Conservation (phyloP, 2,113 vertebrate genomes). For the Lanius ludovicianus region DNA sequence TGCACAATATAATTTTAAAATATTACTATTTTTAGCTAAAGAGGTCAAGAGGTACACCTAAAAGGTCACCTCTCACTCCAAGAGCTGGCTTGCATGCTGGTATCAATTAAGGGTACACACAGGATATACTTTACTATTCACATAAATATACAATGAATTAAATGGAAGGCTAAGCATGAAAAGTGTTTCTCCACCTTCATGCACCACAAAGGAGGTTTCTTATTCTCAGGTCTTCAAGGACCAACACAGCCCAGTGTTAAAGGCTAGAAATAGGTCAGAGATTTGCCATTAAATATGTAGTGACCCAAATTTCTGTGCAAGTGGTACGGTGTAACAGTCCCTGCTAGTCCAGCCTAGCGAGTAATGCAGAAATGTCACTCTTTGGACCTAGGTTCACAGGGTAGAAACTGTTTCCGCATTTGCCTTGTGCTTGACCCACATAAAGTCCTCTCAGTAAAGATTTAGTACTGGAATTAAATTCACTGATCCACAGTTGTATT, state of each 20-base stretch:
- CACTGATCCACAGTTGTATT: conserved; percentile 18
- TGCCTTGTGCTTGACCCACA: conserved; percentile 41
- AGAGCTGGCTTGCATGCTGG: neutral
- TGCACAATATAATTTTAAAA: neutral
- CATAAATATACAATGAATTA: neutral
- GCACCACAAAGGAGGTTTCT: neutral
- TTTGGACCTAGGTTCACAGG: neutral
- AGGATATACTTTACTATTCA: neutral
- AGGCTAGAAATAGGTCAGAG: conserved; percentile 29
- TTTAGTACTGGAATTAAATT: conserved; percentile 50
- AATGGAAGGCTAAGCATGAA: neutral
- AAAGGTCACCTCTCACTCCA: neutral
- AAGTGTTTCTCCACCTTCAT: neutral
- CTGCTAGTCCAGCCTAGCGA: neutral
- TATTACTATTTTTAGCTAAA: neutral
- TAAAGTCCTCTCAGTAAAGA: conserved; percentile 35
- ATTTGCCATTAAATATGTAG: neutral
- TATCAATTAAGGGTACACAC: neutral
- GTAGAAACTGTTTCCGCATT: neutral
- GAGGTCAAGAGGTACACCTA: neutral
- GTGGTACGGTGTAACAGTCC: neutral
- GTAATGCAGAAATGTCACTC: neutral
- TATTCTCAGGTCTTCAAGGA: neutral
- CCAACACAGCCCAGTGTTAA: neutral
- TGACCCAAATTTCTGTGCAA: conserved; percentile 15